phyloP scores from a whole-genome alignment of 1,140 invertebrate species.

The Drosophila auraria region DNA sequence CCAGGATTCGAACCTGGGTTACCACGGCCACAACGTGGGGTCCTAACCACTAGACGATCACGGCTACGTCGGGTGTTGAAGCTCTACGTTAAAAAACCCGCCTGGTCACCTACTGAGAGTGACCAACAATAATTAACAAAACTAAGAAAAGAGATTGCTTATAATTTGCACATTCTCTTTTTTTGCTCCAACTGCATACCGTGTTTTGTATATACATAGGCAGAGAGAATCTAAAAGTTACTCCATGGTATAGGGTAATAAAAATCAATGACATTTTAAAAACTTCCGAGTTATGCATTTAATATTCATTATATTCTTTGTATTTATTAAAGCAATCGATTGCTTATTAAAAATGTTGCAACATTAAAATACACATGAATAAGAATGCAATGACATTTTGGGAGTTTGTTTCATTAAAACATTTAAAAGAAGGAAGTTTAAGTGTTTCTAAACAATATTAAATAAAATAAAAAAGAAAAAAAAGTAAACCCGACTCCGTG shows the following conservation, averaged over 20 bases:
- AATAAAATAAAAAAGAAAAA: slow-evolving; percentile 21
- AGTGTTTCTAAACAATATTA: not conserved
- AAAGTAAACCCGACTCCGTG: slow-evolving; percentile 66
- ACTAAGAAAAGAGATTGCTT: not conserved
- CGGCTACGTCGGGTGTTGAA: slow-evolving; percentile 41
- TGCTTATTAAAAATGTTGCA: too few relatives aligned
- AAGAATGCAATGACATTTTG: too few relatives aligned
- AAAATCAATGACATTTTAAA: not conserved
- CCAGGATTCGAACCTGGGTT: slow-evolving; percentile 97
- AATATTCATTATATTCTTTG: not conserved
- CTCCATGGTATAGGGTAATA: not conserved
- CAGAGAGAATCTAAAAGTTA: too few relatives aligned
- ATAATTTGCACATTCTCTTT: slow-evolving; percentile 4
- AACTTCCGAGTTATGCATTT: not conserved
- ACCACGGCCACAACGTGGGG: slow-evolving; percentile 87
- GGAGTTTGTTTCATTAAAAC: too few relatives aligned
- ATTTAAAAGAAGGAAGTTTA: not conserved
- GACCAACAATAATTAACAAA: not conserved
- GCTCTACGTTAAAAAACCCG: not conserved
- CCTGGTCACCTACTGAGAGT: not conserved
- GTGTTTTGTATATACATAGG: too few relatives aligned
- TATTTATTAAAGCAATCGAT: too few relatives aligned
- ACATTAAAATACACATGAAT: too few relatives aligned
- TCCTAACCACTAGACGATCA: too few relatives aligned
- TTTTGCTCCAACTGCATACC: not conserved